These are phyloP conservation scores for Nothura maculosa DNA, from an alignment of 2,797 vertebrate species.

Conservation along the genomic window DNA sequence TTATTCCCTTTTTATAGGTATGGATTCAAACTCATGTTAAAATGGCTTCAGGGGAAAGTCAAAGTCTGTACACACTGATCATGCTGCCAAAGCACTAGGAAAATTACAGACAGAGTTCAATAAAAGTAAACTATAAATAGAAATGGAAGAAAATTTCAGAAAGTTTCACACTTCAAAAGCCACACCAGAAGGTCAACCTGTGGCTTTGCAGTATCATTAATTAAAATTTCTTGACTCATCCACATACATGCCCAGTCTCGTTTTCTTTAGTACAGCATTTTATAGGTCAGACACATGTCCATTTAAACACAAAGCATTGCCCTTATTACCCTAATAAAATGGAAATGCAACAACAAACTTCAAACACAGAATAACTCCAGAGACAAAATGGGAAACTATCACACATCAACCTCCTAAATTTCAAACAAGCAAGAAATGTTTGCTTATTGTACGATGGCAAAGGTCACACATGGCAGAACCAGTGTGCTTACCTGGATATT, in stretches of 20 bases:
- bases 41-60: neutral
- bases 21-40: neutral
- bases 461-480: neutral
- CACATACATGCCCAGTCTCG: neutral
- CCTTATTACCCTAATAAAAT: neutral
- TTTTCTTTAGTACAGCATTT: neutral
- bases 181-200: neutral
- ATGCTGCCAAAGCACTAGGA: neutral
- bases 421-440: neutral
- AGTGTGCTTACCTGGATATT: neutral
- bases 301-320: neutral
- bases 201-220: neutral
- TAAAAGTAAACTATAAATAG: neutral
- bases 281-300: neutral
- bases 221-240: conserved; percentile 1
- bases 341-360: neutral
- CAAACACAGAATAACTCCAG: neutral
- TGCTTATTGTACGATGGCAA: neutral
- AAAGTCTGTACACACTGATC: neutral
- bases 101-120: neutral
- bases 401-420: neutral
- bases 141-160: neutral
- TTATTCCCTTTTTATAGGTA: neutral
- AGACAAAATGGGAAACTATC: neutral
- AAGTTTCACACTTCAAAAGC: neutral